Conservation (phyloP, 2,113 vertebrate species). For the Tenrec ecaudatus region DNA sequence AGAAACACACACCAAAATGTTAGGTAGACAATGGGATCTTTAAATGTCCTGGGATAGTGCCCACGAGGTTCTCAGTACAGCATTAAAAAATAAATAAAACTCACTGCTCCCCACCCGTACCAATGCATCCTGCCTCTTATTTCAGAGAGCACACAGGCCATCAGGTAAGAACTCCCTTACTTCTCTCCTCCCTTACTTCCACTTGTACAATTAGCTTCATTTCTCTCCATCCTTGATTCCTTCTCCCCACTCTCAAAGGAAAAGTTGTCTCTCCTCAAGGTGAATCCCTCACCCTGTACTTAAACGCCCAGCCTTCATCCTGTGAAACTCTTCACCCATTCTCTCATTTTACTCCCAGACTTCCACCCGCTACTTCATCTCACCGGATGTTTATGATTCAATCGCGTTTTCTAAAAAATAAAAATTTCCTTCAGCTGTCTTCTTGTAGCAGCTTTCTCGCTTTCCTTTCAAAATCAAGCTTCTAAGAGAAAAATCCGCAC, state of each 20-base stretch:
- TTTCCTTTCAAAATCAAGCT: not conserved
- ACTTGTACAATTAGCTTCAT: not conserved
- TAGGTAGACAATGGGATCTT: not conserved
- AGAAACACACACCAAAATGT: not conserved
- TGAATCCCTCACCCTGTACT: not conserved
- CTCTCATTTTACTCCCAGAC: not conserved
- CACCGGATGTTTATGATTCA: not conserved
- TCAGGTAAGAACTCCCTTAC: not conserved
- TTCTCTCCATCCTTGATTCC: not conserved
- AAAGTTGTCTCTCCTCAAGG: not conserved
- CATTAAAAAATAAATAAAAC: not conserved
- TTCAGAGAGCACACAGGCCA: not conserved
- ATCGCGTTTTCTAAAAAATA: not conserved
- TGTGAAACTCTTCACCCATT: not conserved
- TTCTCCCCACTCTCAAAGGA: not conserved
- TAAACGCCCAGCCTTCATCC: not conserved
- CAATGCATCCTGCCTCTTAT: not conserved
- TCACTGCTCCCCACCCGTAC: not conserved
- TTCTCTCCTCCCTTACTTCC: not conserved
- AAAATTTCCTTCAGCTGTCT: not conserved
- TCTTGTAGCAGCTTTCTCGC: not conserved
- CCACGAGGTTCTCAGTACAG: not conserved
- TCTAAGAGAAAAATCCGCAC: not conserved
- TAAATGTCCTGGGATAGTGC: not conserved
- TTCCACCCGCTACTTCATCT: not conserved